Percentiles rank a stretch among this genome's conserved stretches.
phyloP scores from a whole-genome alignment of 2,888 invertebrate genomes.

The Oscheius sp. region DNA sequence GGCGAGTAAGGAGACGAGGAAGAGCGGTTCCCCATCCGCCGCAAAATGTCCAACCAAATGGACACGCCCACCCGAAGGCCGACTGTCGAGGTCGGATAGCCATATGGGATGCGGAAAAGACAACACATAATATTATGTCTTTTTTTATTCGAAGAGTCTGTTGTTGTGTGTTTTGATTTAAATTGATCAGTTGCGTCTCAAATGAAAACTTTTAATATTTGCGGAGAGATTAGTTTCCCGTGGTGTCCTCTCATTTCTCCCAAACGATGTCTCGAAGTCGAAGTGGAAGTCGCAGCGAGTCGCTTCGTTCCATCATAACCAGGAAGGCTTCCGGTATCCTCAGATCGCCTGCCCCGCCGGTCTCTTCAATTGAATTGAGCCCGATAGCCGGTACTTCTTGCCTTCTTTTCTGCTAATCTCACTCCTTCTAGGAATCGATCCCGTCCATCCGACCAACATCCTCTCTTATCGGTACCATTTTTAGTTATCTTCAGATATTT shows the following conservation, averaged over 20 bases:
- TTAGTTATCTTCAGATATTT: background rate
- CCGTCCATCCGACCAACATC: slow-evolving; percentile 21
- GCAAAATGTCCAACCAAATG: background rate
- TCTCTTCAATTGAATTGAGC: slow-evolving; percentile 15
- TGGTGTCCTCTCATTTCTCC: background rate
- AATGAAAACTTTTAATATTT: slow-evolving; percentile 23
- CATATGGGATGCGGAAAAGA: slow-evolving; percentile 23
- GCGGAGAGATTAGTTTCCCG: background rate
- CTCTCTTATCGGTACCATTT: slow-evolving; percentile 16
- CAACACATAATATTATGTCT: background rate
- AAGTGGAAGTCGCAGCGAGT: slow-evolving; percentile 24
- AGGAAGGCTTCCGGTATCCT: slow-evolving; percentile 30
- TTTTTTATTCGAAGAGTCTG: background rate
- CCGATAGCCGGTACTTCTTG: background rate
- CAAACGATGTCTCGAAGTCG: background rate
- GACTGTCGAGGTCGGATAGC: slow-evolving; percentile 25
- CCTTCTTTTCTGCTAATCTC: too few relatives aligned
- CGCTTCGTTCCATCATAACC: slow-evolving; percentile 9
- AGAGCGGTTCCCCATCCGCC: slow-evolving; percentile 32
- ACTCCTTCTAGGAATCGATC: background rate
- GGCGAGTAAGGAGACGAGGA: slow-evolving; percentile 26
- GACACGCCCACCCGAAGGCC: background rate
- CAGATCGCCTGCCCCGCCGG: slow-evolving; percentile 25
- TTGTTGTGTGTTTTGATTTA: too few relatives aligned
- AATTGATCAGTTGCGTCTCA: too few relatives aligned